Evolutionary conservation across 2,113 vertebrate genomes (phyloP), one percentile per base, ranked within the genome.

Genomic region (Erpornis zantholeuca): DNA sequence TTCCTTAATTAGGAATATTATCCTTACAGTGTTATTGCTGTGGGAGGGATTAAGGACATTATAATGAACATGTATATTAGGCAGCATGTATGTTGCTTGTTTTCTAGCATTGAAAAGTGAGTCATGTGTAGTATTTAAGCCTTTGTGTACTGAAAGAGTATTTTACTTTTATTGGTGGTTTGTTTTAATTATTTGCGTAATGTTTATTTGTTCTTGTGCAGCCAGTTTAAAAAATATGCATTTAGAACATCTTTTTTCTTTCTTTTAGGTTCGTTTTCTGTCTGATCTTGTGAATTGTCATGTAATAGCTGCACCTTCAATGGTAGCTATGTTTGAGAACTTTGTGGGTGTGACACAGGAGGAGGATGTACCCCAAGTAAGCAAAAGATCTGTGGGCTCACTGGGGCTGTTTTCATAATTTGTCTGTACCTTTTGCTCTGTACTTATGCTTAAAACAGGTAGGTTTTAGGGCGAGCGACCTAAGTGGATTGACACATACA

Each of bases 311-410:
- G 99, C 99, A 54, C 99, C 99, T 3, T 99, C 99, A 2, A 99
- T 99, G 99, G 98, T 99, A 88, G 99, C 99, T 88, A 99, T 99
- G 99, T 99, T 99, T 97, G 99, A 99, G 96, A 99, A 99, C 96
- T 99, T 99, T 94, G 97, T 99, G 93, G 98, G 98, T 65, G 99
- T 99, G 92, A 99, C 98, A 83, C 99, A 99, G 86, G 99, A 99
- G 96, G 99, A 99, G 76, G 99, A 99, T 4, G 98, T 99, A 17
- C 99, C 99, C 56, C 99, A 99, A 98, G 99, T 99, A 97, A 98
- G 96, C 38, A 88, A 38, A 86, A 76, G 35, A 91, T 45, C 25
- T 31, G 10, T 72, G 78, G 38, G 17, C 18, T 71, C 21, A 28
- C 24, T 28, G 19, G 8, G 49, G 35, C 42, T 65, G 17, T 76